Percentiles rank a stretch among this genome's conserved stretches.
phyloP scores from a whole-genome alignment of 2,797 vertebrate species.

The Monodelphis domestica region DNA sequence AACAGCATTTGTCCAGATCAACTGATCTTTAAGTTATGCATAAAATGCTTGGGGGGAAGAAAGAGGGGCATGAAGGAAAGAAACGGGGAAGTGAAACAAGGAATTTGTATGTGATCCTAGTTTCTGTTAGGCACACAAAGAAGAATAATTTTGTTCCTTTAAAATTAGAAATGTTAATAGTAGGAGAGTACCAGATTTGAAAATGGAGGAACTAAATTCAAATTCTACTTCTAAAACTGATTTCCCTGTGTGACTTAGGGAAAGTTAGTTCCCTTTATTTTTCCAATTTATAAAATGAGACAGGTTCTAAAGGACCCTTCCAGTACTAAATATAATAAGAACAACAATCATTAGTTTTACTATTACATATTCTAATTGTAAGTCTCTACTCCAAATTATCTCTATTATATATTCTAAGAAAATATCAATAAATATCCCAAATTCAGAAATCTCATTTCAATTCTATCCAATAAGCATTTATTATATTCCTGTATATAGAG shows the following conservation, averaged over 20 bases:
- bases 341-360: background rate
- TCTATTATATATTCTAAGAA: background rate
- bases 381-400: background rate
- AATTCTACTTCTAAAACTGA: background rate
- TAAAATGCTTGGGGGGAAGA: background rate
- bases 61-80: background rate
- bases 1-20: background rate
- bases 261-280: background rate
- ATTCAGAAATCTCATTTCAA: too few species aligned
- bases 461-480: too few species aligned
- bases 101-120: background rate
- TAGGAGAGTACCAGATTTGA: background rate
- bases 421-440: too few species aligned
- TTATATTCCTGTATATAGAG: too few species aligned
- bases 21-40: background rate
- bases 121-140: background rate
- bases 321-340: background rate
- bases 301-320: background rate
- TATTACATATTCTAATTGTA: background rate
- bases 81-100: background rate
- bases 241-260: background rate
- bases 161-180: background rate
- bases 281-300: background rate
- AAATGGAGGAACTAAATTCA: background rate
- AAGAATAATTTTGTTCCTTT: background rate